phyloP scores from a whole-genome alignment of 2,113 vertebrate species.

The Oxygymnocypris stewartii region DNA sequence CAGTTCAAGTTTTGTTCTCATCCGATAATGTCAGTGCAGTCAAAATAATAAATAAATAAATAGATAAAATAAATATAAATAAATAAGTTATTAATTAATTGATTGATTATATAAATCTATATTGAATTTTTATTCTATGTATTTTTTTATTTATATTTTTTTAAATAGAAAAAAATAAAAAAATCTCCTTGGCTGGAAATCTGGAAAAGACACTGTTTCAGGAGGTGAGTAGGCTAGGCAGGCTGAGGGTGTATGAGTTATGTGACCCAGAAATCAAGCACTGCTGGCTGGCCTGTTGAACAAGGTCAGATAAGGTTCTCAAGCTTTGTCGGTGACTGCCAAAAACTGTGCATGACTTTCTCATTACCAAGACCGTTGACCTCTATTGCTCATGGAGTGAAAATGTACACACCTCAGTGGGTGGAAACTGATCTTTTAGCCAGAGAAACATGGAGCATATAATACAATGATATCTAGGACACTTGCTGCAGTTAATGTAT shows the following conservation, averaged over 20 bases:
- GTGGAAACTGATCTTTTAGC: conserved; percentile 10
- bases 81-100: too few species aligned
- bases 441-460: neutral
- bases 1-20: too few species aligned
- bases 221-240: neutral
- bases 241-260: neutral
- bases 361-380: conserved; percentile 17
- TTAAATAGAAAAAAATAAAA: neutral
- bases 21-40: neutral
- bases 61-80: too few species aligned
- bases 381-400: neutral
- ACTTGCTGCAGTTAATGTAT: neutral
- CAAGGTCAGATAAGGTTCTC: conserved; percentile 21
- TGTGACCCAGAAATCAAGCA: conserved; percentile 33
- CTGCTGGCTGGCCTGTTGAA: conserved; percentile 30
- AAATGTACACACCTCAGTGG: conserved; percentile 29
- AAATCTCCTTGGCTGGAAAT: too few species aligned
- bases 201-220: neutral
- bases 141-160: neutral
- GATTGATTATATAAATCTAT: too few species aligned
- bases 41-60: too few species aligned
- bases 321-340: neutral
- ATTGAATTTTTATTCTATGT: neutral
- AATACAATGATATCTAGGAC: neutral
- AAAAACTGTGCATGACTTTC: conserved; percentile 28